Conservation (phyloP, 1,140 invertebrate genomes). For the Amphibalanus amphitrite region DNA sequence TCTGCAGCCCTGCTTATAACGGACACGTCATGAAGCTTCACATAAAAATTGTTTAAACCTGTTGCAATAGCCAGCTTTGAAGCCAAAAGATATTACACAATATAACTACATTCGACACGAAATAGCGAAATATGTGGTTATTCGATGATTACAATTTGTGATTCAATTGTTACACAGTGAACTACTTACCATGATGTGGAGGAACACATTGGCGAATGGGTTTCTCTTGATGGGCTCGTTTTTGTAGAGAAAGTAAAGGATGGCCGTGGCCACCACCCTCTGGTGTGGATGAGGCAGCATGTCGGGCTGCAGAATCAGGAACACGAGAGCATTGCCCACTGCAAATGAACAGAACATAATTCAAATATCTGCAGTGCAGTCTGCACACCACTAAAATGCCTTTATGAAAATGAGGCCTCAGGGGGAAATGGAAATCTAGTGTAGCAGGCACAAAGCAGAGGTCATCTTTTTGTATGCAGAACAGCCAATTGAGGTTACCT, state of each 20-base stretch:
- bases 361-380: too few relatives aligned
- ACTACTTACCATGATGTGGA: constrained; percentile 38
- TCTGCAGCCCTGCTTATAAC: not conserved
- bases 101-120: constrained; percentile 8
- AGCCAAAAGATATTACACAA: not conserved
- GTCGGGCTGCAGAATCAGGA: constrained; percentile 51
- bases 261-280: constrained; percentile 43
- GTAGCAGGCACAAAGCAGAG: too few relatives aligned
- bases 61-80: not conserved
- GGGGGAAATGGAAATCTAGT: too few relatives aligned
- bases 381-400: too few relatives aligned
- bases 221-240: constrained; percentile 44
- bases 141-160: too few relatives aligned
- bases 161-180: too few relatives aligned
- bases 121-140: constrained; percentile 10
- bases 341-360: constrained; percentile 10
- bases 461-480: too few relatives aligned
- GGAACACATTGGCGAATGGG: constrained; percentile 51
- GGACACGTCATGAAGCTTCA: constrained; percentile 1
- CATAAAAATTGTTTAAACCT: not conserved
- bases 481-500: constrained; percentile 25
- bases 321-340: constrained; percentile 42
- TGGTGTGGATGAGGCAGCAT: constrained; percentile 45
- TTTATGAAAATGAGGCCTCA: too few relatives aligned
- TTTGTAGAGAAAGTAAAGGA: constrained; percentile 57